Evolutionary conservation across 2,888 invertebrate genomes (phyloP), one percentile per base, ranked within the genome.

Genomic region (Endotricha flammealis): DNA sequence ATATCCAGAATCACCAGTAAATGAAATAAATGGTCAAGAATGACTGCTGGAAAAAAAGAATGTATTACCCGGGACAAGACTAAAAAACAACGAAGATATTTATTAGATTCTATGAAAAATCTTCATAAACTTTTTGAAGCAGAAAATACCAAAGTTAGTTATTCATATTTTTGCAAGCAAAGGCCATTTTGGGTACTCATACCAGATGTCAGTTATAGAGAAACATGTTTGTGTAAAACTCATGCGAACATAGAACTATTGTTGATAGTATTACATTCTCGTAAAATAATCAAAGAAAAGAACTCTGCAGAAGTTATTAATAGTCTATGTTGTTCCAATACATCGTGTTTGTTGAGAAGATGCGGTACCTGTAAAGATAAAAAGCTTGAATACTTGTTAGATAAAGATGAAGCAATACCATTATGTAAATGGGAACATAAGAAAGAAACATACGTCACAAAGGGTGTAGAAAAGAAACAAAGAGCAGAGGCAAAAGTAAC

Each of bases 21-120:
- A 38, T n/a, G n/a, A n/a, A 33, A 27, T 46, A 65, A 58, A 51
- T 64, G 60, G 35, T 16, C 16, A 16, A 16, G 16, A 16, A 10
- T 28, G 5, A 32, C 14, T 9, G 34, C 43, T 12, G 46, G 43
- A 14, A 46, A 46, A 32, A 38, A 38, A 32, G 41, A 46, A 30
- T 46, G 28, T 32, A 13, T 46, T 1, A 30, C 42, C 8, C 32
- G 38, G 24, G 29, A 38, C 24, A 16, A 27, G 22, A 23, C 31
- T 8, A 42, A 38, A 37, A 46, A 44, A 32, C 41, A 39, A 17
- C 43, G 41, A 20, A 32, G 46, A 30, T 42, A 41, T 38, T 20
- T 42, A 17, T 9, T 13, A 5, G 41, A 39, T 10, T 29, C 27
- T 3, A n/a, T 46, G 2, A 17, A 12, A 23, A 43, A 41, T 34